Base-by-base conservation (phyloP, 2,113 vertebrate species). In the Zeus faber region DNA sequence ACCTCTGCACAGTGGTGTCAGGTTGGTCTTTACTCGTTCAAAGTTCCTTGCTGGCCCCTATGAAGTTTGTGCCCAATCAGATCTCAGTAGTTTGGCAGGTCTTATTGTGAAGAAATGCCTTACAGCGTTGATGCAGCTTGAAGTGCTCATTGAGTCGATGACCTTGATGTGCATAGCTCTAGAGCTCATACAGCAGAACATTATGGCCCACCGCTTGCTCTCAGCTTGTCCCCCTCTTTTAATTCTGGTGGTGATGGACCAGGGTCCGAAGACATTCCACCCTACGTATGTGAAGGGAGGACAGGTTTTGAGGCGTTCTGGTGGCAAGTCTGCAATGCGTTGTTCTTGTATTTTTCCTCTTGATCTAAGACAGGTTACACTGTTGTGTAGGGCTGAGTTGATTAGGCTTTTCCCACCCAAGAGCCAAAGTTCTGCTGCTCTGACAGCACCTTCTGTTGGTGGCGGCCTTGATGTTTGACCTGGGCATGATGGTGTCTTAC, bases 391-490 rank as follows among this genome's bases (percentile, higher is more conserved):
- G n/a, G n/a, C n/a, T n/a, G n/a, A n/a, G n/a, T n/a, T n/a, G n/a
- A n/a, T n/a, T n/a, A n/a, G n/a, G n/a, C n/a, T n/a, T n/a, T n/a
- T n/a, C n/a, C n/a, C n/a, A n/a, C n/a, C n/a, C n/a, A n/a, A n/a
- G n/a, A n/a, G n/a, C n/a, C n/a, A n/a, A n/a, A n/a, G n/a, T n/a
- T n/a, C n/a, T n/a, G n/a, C n/a, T n/a, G n/a, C n/a, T n/a, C n/a
- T n/a, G n/a, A n/a, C n/a, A n/a, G n/a, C n/a, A n/a, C n/a, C n/a
- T n/a, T n/a, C n/a, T n/a, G n/a, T n/a, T n/a, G n/a, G n/a, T 11
- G 64, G 1, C 56, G 49, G 1, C 56, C 56, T 54, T 67, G 56
- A 22, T 69, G 66, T 33, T 62, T 56, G 16, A 57, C 59, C 6
- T 56, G 23, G 2, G 43, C 46, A 23, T 69, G 65, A 10, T 46